A percentile compares a stretch with the other conserved stretches of the same genome.
phyloP scores from a whole-genome alignment of 2,888 invertebrate species.

The Morpho helenor region DNA sequence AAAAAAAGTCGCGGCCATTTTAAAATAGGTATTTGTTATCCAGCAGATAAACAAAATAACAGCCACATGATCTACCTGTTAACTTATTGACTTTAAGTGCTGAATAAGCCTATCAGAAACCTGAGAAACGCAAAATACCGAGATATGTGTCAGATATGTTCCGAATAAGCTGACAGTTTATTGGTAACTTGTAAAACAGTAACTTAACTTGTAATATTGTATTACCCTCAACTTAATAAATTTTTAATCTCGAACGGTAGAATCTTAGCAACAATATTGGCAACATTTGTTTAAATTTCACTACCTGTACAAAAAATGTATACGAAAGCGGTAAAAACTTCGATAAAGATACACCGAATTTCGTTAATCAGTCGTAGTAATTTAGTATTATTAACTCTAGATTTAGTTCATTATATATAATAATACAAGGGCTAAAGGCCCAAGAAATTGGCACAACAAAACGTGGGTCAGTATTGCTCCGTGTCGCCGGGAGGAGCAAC shows the following conservation, averaged over 20 bases:
- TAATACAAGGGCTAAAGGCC: constrained; percentile 28
- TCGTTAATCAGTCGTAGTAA: constrained; percentile 46
- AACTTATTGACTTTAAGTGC: too few relatives aligned
- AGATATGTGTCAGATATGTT: too few relatives aligned
- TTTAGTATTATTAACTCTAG: constrained; percentile 43
- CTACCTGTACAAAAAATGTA: constrained; percentile 3
- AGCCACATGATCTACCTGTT: too few relatives aligned
- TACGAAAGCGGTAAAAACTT: constrained; percentile 17
- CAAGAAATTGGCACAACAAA: constrained; percentile 51
- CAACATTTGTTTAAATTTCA: constrained; percentile 12
- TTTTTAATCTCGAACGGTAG: constrained; percentile 23
- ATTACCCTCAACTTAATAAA: background rate
- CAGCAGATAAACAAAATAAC: too few relatives aligned
- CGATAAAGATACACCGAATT: constrained; percentile 28
- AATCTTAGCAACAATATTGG: constrained; percentile 18
- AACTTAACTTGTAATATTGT: too few relatives aligned
- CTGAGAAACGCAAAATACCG: too few relatives aligned
- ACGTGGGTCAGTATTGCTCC: constrained; percentile 65
- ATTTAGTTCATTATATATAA: constrained; percentile 23
- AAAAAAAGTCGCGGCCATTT: too few relatives aligned
- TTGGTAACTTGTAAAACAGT: too few relatives aligned
- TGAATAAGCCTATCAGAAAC: too few relatives aligned
- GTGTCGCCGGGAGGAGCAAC: constrained; percentile 60
- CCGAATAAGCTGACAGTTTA: too few relatives aligned
- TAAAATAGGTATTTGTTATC: too few relatives aligned